Percentiles rank a stretch among this genome's conserved stretches.
Conservation (phyloP, 2,888 invertebrate species). For the Cancer borealis region DNA sequence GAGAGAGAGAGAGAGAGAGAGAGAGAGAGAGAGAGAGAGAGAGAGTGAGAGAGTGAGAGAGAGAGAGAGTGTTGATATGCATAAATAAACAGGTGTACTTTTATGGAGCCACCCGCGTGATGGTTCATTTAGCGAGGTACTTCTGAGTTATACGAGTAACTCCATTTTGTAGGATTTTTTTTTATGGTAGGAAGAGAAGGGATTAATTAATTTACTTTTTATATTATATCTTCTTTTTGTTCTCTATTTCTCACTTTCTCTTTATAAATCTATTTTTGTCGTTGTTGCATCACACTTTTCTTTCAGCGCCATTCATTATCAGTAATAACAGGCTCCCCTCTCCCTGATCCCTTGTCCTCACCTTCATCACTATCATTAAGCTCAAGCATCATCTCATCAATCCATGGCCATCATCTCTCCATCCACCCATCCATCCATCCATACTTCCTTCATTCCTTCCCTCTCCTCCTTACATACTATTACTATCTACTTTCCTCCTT, state of each 20-base stretch:
- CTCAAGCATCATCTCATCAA: conserved; percentile 20
- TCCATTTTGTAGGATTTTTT: neutral
- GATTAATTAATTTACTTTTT: too few relatives aligned
- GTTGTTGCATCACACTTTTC: neutral
- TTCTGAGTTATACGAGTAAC: neutral
- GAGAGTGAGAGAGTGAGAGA: neutral
- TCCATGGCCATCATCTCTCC: neutral
- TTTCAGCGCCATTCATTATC: neutral
- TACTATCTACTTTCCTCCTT: neutral
- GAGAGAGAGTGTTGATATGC: neutral
- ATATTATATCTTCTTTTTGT: neutral
- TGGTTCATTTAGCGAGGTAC: neutral
- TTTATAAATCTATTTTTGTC: neutral
- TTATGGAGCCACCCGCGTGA: neutral
- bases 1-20: conserved; percentile 20
- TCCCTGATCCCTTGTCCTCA: neutral
- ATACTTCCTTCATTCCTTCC: neutral
- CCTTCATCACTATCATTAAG: neutral
- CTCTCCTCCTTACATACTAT: neutral
- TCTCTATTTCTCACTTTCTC: neutral
- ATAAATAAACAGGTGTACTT: neutral
- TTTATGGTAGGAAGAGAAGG: neutral
- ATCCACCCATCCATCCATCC: neutral
- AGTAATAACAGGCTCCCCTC: conserved; percentile 5
- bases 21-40: conserved; percentile 20